Base-by-base conservation (phyloP, 2,797 vertebrate species). In the Botia kubotai region DNA sequence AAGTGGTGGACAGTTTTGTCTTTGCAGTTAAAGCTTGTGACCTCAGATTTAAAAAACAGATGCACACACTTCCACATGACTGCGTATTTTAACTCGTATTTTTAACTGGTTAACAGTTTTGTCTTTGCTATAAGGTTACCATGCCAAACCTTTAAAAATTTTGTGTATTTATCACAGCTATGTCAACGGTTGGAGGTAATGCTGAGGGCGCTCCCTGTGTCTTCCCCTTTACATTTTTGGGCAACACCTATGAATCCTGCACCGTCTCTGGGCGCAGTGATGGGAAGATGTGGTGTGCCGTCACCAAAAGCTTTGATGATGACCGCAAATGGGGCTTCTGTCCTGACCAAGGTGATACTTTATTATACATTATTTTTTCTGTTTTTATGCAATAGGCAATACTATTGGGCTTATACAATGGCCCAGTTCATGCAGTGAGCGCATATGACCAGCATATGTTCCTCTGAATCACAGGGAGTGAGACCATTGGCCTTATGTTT, bases 261-360 rank as follows among this genome's bases (percentile, higher is more conserved):
- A 99, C 98, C 0, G 90, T 93, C 0, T 93, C 95, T 0, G 98
- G 98, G 46, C 97, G 98, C 79, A 96, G 91, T 0, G 98, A 99
- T 0, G 96, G 97, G 68, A 98, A 98, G 84, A 89, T 96, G 90
- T 99, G 98, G 98, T 99, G 98, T 0, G 94, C 93, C 0, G 91
- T 89, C 17, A 95, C 95, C 6, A 93, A 93, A 81, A 99, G 91
- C 87, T 99, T 97, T 0, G 97, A 99, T 0, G 97, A 98, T 0
- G 98, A 99, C 89, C 96, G 96, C 85, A 97, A 99, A 88, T 99
- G 98, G 98, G 98, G 98, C 82, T 99, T 99, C 83, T 99, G 98
- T 88, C 98, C 98, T 0, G 98, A 99, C 52, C 96, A 97, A 96
- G 98, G 98, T 98, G 91, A 6, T n/a, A 13, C 39, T 26, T 6